phyloP scores from a whole-genome alignment of 2,113 vertebrate genomes.

The Megaceryle torquata region DNA sequence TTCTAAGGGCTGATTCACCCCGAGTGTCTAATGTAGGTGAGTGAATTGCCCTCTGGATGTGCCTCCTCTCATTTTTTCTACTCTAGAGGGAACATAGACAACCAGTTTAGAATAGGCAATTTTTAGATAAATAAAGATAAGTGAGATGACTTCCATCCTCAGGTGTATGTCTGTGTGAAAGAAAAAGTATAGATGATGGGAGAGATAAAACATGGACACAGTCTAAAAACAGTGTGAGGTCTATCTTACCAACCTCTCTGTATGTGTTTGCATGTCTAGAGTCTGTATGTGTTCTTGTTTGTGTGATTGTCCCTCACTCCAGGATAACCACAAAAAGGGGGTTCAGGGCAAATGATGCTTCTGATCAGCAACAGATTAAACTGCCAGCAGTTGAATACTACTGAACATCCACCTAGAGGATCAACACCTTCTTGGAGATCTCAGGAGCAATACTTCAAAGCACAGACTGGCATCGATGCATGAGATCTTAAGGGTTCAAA shows the following conservation, averaged over 20 bases:
- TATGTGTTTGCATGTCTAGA: not conserved
- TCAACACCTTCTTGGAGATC: not conserved
- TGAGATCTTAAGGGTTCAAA: not conserved
- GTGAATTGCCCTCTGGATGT: not conserved
- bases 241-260: not conserved
- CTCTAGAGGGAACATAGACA: not conserved
- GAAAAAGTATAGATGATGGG: not conserved
- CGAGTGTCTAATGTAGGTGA: not conserved
- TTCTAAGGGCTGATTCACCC: constrained; percentile 1
- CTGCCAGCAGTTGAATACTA: not conserved
- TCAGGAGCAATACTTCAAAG: not conserved
- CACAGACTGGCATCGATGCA: not conserved
- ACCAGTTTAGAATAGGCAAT: not conserved
- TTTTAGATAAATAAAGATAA: not conserved
- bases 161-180: not conserved
- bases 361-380: not conserved
- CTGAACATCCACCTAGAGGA: not conserved
- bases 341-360: not conserved
- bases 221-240: not conserved
- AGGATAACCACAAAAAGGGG: not conserved
- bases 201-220: not conserved
- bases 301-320: not conserved
- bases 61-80: not conserved
- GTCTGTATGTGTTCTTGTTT: not conserved
- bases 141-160: not conserved